Conservation (phyloP, 1,140 invertebrate species). For the Wiebesia pumilae region DNA sequence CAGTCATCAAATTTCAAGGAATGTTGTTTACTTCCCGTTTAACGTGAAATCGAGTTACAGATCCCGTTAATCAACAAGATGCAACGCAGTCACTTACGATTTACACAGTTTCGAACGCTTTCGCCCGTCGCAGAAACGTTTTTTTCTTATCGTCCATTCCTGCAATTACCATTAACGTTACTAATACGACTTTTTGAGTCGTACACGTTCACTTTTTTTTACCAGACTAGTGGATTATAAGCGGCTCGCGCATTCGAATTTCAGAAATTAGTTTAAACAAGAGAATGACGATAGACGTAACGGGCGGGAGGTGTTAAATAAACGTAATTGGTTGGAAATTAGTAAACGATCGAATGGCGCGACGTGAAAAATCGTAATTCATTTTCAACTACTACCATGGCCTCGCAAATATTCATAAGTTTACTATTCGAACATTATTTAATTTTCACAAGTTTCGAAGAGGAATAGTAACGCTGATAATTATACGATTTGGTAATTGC, state of each 20-base stretch:
- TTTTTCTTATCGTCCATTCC: neutral
- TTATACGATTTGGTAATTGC: neutral
- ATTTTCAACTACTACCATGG: neutral
- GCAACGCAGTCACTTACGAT: neutral
- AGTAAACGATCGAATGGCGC: neutral
- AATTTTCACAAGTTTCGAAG: no score
- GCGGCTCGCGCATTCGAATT: no score
- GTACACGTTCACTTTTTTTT: no score
- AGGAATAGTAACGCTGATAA: no score
- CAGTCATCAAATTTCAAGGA: neutral
- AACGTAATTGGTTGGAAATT: neutral
- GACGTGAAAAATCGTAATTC: neutral
- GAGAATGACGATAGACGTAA: no score
- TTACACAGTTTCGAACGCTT: neutral
- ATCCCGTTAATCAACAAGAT: neutral
- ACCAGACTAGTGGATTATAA: no score
- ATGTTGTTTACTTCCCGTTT: neutral
- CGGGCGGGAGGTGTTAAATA: no score
- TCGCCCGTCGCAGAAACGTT: neutral
- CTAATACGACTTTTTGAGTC: no score
- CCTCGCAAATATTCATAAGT: neutral
- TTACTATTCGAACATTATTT: no score
- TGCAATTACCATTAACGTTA: neutral
- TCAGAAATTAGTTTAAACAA: no score
- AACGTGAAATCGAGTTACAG: neutral